Percentiles rank a stretch among this genome's conserved stretches.
These are phyloP conservation scores for Pitangus sulphuratus DNA, from an alignment of 2,797 vertebrate genomes.

Conservation along the genomic window DNA sequence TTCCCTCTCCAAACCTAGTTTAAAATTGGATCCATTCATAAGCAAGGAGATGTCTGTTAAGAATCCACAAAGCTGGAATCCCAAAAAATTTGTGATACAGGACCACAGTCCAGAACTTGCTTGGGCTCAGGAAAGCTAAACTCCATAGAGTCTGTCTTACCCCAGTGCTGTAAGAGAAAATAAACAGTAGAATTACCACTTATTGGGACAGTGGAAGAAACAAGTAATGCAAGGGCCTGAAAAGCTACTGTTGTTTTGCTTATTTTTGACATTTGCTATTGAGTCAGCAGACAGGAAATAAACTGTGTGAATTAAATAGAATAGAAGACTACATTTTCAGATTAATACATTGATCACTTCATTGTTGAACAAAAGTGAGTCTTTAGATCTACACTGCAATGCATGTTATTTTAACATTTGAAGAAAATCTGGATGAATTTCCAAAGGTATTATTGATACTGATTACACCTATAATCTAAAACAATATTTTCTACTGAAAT, in stretches of 20 bases:
- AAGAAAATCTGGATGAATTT: not conserved
- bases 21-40: not conserved
- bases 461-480: not conserved
- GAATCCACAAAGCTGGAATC: not conserved
- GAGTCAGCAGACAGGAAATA: not conserved
- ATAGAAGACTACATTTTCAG: not conserved
- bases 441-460: not conserved
- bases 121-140: not conserved
- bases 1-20: not conserved
- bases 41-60: not conserved
- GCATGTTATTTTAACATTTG: not conserved
- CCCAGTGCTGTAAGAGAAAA: not conserved
- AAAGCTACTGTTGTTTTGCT: not conserved
- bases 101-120: not conserved
- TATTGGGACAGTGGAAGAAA: not conserved
- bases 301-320: not conserved
- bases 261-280: not conserved
- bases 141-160: not conserved
- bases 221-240: not conserved
- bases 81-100: not conserved
- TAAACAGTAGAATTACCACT: not conserved
- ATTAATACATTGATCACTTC: not conserved
- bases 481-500: not conserved
- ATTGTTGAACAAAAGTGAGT: rapidly evolving
- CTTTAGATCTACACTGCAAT: not conserved